These are phyloP conservation scores for Trogon surrucura DNA, from an alignment of 2,113 vertebrate species.

Conservation along the genomic window DNA sequence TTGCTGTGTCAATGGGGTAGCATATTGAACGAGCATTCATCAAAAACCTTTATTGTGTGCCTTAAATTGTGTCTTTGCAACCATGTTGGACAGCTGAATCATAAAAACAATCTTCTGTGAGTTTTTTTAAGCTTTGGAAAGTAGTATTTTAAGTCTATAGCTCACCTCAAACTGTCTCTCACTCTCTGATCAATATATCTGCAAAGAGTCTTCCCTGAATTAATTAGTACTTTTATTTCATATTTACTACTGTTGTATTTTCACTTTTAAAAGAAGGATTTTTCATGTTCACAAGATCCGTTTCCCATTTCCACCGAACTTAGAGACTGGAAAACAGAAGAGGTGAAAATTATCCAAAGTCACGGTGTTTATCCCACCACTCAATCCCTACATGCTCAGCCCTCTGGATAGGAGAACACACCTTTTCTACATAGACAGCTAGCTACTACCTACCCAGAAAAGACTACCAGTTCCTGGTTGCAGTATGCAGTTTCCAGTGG, in stretches of 20 bases:
- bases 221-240: conserved; percentile 29
- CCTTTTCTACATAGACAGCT: background rate
- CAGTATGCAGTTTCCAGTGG: background rate
- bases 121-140: background rate
- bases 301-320: background rate
- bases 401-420: background rate
- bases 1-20: background rate
- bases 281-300: background rate
- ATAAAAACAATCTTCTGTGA: background rate
- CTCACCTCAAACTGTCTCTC: background rate
- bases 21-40: background rate
- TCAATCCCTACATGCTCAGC: background rate
- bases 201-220: conserved; percentile 6
- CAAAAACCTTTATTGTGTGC: background rate
- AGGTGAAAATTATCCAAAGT: background rate
- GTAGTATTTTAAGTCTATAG: background rate
- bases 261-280: background rate
- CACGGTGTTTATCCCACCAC: background rate
- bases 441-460: background rate
- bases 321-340: background rate
- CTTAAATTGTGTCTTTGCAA: background rate
- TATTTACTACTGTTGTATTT: conserved; percentile 34
- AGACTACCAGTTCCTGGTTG: background rate
- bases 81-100: background rate
- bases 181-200: background rate